Base-by-base conservation (phyloP, 2,797 vertebrate species). In the Enteromius thamalakanensis region DNA sequence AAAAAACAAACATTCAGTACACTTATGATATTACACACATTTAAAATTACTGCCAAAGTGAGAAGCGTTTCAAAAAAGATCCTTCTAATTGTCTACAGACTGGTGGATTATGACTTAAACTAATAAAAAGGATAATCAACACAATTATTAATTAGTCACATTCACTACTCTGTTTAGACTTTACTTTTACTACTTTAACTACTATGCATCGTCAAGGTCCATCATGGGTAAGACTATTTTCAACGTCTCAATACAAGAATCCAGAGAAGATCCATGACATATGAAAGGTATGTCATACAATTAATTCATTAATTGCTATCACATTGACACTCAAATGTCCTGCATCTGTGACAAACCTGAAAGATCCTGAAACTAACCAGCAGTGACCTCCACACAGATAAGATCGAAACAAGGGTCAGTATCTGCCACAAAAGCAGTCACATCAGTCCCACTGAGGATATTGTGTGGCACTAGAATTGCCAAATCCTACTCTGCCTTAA, bases 401-500 rank as follows among this genome's bases (percentile, higher is more conserved):
- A 55, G 49, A 67, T 21, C 32, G 3, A 75, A 75, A 55, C 49
- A 2, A 17, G 19, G 64, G 64, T 83, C 49, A n/a, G 34, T 37
- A 26, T 75, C 26, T 6, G 6, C 11, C n/a, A 47, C 23, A 42
- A 42, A 37, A 76, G 53, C 75, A 76, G 55, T 60, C 14, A 60
- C 47, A 69, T 79, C 77, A 55, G 64, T 69, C 17, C 40, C 49
- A 26, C 32, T 55, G 49, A 55, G 47, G 5, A 69, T 40, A 26
- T 64, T 64, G 26, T 55, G 21, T 15, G 14, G 8, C 1, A 15
- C 19, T 79, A 37, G 77, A 26, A 49, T 53, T 4, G 5, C 7
- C 32, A 79, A 53, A 79, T 68, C 77, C 47, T 21, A 26, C 77
- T 76, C n/a, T 37, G 47, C 4, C 21, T 69, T 68, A 79, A 68